A percentile compares a stretch with the other conserved stretches of the same genome.
phyloP scores from a whole-genome alignment of 2,113 vertebrate species.

The Etia nguti region DNA sequence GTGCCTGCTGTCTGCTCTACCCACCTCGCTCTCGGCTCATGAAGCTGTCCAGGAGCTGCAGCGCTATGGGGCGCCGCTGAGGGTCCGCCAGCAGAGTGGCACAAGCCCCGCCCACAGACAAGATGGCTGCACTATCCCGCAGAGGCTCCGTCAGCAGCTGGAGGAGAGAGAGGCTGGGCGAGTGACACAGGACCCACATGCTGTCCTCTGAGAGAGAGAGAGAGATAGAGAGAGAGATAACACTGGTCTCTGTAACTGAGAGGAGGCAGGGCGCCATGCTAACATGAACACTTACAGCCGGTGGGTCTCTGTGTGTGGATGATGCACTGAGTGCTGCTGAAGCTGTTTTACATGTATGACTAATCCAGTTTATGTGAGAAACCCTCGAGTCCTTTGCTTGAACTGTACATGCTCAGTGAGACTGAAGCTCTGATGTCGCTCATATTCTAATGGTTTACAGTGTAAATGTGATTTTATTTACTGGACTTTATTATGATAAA shows the following conservation, averaged over 20 bases:
- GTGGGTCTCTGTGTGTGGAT: not conserved
- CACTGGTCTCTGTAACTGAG: not conserved
- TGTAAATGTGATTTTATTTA: no score
- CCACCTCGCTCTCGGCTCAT: conserved; percentile 13
- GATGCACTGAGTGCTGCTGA: not conserved
- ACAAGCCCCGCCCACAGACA: conserved; percentile 21
- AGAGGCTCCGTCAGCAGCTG: conserved; percentile 2
- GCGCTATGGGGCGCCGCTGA: not conserved
- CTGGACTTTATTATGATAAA: not conserved
- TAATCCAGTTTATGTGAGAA: not conserved
- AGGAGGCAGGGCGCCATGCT: not conserved
- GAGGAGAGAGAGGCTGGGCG: conserved; percentile 21
- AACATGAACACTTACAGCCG: accelerated
- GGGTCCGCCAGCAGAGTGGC: conserved; percentile 5
- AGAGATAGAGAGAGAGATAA: not conserved
- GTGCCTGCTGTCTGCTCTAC: not conserved
- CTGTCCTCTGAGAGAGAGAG: conserved; percentile 31
- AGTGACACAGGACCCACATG: conserved; percentile 17
- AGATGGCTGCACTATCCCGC: not conserved
- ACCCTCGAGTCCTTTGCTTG: not conserved
- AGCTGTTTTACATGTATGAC: no score
- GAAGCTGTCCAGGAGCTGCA: conserved; percentile 36
- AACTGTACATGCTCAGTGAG: not conserved
- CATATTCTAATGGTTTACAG: not conserved
- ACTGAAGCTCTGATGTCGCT: accelerated